Conservation (phyloP, 2,113 vertebrate species). For the Stegastes partitus region DNA sequence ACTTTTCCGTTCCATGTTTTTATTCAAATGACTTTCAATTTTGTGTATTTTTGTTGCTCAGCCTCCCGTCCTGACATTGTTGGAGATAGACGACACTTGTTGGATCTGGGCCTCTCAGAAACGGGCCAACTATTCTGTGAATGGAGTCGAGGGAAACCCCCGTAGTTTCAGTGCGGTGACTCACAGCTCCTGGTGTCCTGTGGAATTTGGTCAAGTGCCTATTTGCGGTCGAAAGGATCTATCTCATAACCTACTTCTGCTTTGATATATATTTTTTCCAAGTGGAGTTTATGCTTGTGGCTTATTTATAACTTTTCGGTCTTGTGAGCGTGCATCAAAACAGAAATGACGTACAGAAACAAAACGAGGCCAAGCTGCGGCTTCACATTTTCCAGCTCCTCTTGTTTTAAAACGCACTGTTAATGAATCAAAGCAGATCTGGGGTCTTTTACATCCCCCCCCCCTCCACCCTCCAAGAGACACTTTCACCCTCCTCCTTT, state of each 20-base stretch:
- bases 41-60: conserved; percentile 9
- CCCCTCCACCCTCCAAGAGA: neutral
- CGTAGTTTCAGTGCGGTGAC: conserved; percentile 77
- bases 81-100: conserved; percentile 41
- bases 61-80: conserved; percentile 48
- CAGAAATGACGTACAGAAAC: conserved; percentile 53
- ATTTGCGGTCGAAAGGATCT: conserved; percentile 48
- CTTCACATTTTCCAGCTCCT: conserved; percentile 53
- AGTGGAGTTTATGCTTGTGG: conserved; percentile 20
- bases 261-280: conserved; percentile 51
- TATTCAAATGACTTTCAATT: neutral
- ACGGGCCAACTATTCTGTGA: conserved; percentile 69
- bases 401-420: conserved; percentile 37
- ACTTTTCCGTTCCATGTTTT: neutral
- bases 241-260: conserved; percentile 75
- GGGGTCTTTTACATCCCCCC: neutral
- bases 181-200: conserved; percentile 78
- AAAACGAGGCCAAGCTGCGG: conserved; percentile 29
- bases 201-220: conserved; percentile 80
- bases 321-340: conserved; percentile 74
- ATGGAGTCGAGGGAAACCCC: conserved; percentile 76
- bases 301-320: conserved; percentile 64
- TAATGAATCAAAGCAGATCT: conserved; percentile 18
- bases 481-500: neutral
- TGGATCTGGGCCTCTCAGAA: conserved; percentile 59